These are phyloP conservation scores for Steinernema feltiae DNA, from an alignment of 1,140 invertebrate species.

Conservation along the genomic window DNA sequence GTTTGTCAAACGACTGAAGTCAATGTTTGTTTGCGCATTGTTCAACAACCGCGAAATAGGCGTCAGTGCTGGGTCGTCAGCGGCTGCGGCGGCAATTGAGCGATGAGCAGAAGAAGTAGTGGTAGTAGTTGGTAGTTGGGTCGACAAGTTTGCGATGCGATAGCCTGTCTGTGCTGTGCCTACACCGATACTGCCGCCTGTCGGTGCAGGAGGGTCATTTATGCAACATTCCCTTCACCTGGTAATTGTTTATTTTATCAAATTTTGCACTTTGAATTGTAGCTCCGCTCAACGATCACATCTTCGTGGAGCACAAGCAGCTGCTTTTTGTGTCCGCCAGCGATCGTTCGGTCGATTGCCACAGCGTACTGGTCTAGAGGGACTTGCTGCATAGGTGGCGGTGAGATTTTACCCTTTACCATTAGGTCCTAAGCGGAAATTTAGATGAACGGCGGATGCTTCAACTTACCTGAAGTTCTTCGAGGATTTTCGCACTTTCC, in stretches of 20 bases:
- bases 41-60: no score
- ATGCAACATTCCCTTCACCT: no score
- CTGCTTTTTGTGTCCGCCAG: slow-evolving; percentile 36
- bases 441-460: background rate
- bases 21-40: no score
- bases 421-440: slow-evolving; percentile 28
- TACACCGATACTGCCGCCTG: no score
- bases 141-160: no score
- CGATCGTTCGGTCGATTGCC: slow-evolving; percentile 28
- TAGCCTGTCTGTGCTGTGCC: no score
- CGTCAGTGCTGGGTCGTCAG: no score
- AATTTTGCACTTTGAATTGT: background rate
- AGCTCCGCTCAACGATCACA: background rate
- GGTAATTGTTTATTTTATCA: background rate
- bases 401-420: slow-evolving; percentile 30
- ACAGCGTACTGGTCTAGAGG: slow-evolving; percentile 21
- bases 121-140: no score
- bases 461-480: slow-evolving; percentile 19
- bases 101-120: no score
- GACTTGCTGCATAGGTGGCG: slow-evolving; percentile 35
- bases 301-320: slow-evolving; percentile 31
- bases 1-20: no score
- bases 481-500: slow-evolving; percentile 31
- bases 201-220: no score
- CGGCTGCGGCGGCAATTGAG: no score